Conservation (phyloP, 1,140 invertebrate genomes). For the Hyphantria cunea region DNA sequence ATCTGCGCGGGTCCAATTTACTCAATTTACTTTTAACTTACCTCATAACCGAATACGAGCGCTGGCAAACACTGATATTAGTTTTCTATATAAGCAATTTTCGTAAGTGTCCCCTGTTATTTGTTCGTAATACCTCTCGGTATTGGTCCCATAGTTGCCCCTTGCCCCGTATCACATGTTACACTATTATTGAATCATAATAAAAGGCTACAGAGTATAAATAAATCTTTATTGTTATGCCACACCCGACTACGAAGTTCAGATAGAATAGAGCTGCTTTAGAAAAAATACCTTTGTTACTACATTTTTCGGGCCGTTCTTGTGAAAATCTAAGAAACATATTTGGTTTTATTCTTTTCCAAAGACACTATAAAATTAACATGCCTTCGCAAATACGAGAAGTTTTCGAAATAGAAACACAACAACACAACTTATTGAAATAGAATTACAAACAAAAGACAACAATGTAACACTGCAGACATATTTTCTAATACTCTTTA, state of each 20-base stretch:
- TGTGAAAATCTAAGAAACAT: too few species aligned
- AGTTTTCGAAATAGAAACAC: background rate
- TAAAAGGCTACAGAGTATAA: constrained; percentile 44
- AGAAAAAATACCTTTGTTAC: background rate
- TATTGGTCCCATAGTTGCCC: constrained; percentile 46
- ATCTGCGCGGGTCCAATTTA: constrained; percentile 21
- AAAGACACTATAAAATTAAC: background rate
- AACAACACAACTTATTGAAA: constrained; percentile 1
- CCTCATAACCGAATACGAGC: constrained; percentile 45
- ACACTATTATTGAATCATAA: constrained; percentile 68
- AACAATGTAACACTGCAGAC: constrained; percentile 5
- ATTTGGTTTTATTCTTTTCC: too few species aligned
- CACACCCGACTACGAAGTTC: background rate
- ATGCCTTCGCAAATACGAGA: background rate
- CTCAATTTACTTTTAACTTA: constrained; percentile 29
- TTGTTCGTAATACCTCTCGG: constrained; percentile 60
- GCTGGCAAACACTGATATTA: constrained; percentile 79
- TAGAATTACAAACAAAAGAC: constrained; percentile 14
- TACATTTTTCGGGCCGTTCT: too few species aligned
- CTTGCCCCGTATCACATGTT: constrained; percentile 54
- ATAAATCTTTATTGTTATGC: constrained; percentile 17
- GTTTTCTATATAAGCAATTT: constrained; percentile 80
- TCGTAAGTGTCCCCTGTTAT: constrained; percentile 76
- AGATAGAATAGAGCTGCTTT: background rate
- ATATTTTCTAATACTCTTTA: constrained; percentile 20